These are phyloP conservation scores for Somateria mollissima DNA, from an alignment of 2,797 vertebrate species.

Conservation along the genomic window DNA sequence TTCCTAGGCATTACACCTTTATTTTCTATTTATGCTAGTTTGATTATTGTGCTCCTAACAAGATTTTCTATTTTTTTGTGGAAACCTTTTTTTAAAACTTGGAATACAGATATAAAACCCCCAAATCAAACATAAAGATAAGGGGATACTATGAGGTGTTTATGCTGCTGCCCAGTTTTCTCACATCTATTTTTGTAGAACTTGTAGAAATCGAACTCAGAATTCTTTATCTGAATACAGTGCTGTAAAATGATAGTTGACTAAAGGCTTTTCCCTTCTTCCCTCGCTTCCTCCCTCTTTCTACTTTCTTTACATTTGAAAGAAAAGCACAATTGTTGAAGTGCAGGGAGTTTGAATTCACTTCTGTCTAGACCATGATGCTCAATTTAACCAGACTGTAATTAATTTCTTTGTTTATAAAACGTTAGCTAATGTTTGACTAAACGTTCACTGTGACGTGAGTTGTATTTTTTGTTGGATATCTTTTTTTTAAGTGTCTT, in stretches of 20 bases:
- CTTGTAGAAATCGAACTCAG: not conserved
- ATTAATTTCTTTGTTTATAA: slow-evolving; percentile 48
- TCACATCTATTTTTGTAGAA: slow-evolving; percentile 32
- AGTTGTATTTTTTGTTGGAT: slow-evolving; percentile 55
- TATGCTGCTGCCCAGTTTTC: slow-evolving; percentile 52
- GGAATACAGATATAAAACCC: not conserved
- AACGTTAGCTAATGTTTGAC: slow-evolving; percentile 59
- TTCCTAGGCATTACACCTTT: not conserved
- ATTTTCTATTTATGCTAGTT: not conserved
- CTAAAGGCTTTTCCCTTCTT: not conserved
- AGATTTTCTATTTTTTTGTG: not conserved
- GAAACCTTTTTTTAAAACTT: not conserved
- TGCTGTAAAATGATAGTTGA: not conserved
- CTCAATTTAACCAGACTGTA: slow-evolving; percentile 26
- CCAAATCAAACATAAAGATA: not conserved
- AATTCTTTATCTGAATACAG: not conserved
- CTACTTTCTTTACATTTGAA: not conserved
- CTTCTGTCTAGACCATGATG: not conserved
- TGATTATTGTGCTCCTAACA: not conserved
- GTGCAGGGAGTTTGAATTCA: not conserved
- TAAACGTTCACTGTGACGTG: slow-evolving; percentile 54
- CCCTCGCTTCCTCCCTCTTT: not conserved
- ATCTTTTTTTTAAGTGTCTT: slow-evolving; percentile 65
- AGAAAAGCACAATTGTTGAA: not conserved
- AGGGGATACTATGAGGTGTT: slow-evolving; percentile 12